Percentiles rank a stretch among this genome's conserved stretches.
These are phyloP conservation scores for Hydropotes inermis DNA, from an alignment of 2,113 vertebrate species.

Conservation along the genomic window DNA sequence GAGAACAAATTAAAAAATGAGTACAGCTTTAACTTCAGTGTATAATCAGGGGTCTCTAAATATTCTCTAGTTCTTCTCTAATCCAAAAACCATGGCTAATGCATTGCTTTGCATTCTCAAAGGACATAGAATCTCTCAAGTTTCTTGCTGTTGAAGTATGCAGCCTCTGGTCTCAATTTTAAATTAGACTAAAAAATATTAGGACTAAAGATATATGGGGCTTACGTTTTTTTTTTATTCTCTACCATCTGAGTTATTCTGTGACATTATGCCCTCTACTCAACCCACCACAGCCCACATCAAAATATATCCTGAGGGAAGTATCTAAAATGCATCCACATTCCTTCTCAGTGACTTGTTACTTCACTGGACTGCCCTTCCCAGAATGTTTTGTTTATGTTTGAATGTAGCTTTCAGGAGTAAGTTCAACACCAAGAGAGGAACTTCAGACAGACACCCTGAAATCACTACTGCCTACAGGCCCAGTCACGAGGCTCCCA, in stretches of 20 bases:
- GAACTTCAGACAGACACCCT: background rate
- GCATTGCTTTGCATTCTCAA: background rate
- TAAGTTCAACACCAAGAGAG: background rate
- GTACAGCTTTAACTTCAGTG: conserved; percentile 9
- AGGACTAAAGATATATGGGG: background rate
- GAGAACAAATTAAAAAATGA: background rate
- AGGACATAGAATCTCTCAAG: background rate
- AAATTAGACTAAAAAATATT: background rate
- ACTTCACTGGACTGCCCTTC: background rate
- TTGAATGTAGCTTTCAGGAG: background rate
- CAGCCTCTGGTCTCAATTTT: conserved; percentile 29
- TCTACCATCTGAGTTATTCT: background rate
- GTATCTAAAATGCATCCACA: background rate
- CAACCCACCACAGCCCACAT: background rate
- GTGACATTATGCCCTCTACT: background rate
- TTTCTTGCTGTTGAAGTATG: background rate
- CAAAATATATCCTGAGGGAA: background rate
- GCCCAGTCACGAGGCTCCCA: background rate
- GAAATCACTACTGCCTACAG: background rate
- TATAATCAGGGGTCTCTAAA: conserved; percentile 32
- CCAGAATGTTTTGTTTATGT: background rate
- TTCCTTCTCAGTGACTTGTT: background rate
- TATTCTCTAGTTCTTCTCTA: conserved; percentile 5
- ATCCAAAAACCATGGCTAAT: conserved; percentile 4
- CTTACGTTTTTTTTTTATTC: background rate